Conservation (phyloP, 2,113 vertebrate species). For the Balaenoptera acutorostrata region DNA sequence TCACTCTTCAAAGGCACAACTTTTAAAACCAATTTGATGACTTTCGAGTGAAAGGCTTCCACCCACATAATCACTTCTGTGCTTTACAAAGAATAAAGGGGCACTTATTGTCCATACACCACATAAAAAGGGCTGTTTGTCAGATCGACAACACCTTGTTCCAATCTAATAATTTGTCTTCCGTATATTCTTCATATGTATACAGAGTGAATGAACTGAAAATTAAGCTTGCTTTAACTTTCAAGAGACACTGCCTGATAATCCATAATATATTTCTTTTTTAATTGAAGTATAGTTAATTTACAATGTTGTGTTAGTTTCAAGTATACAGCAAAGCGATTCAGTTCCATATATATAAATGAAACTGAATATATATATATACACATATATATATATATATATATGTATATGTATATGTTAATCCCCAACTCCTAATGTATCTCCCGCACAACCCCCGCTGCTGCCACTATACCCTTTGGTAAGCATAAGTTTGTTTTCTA, state of each 20-base stretch:
- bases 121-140: neutral
- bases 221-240: neutral
- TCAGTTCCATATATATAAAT: neutral
- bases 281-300: neutral
- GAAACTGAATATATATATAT: too few relatives aligned
- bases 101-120: neutral
- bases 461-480: neutral
- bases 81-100: neutral
- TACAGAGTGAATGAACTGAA: neutral
- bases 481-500: neutral
- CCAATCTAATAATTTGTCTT: neutral
- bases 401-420: neutral
- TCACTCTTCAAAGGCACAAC: neutral
- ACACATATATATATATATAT: accelerated
- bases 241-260: neutral
- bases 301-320: neutral
- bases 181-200: neutral
- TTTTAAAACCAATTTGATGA: neutral
- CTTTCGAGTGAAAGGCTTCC: neutral
- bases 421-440: neutral
- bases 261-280: neutral
- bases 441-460: neutral
- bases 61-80: neutral
- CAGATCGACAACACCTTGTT: neutral
- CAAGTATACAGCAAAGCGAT: neutral